Conservation (phyloP, 2,888 invertebrate species). For the Vannuccia rotundouncinata region DNA sequence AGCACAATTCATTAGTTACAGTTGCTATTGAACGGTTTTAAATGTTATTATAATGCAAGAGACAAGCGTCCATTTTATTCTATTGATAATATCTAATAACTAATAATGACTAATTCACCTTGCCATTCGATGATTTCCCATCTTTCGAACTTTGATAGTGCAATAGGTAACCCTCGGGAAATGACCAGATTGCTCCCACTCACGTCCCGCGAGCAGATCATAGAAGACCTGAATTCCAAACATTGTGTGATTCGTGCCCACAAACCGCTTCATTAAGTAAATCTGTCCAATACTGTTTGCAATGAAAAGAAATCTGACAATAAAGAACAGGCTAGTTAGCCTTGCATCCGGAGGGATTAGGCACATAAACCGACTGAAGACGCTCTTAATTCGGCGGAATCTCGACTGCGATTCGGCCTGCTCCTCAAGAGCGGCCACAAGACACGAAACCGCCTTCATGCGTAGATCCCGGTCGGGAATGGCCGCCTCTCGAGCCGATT, state of each 20-base stretch:
- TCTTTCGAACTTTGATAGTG: constrained; percentile 35
- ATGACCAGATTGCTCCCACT: constrained; percentile 37
- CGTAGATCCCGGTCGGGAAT: constrained; percentile 37
- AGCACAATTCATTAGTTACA: no score
- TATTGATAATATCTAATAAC: background rate
- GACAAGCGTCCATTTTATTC: no score
- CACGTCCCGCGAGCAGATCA: constrained; percentile 31
- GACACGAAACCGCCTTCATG: constrained; percentile 36
- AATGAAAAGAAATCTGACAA: constrained; percentile 38
- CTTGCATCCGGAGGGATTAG: constrained; percentile 32
- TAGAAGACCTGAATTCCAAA: constrained; percentile 34
- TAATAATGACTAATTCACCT: constrained; percentile 25
- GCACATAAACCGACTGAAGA: constrained; percentile 30
- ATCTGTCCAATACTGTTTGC: constrained; percentile 38
- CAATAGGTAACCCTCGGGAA: constrained; percentile 39
- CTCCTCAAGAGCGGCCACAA: constrained; percentile 39
- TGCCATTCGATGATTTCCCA: constrained; percentile 42
- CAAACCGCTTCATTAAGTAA: constrained; percentile 36
- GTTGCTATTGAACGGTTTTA: no score
- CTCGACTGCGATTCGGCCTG: constrained; percentile 36
- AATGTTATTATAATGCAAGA: no score
- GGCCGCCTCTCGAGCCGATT: constrained; percentile 36
- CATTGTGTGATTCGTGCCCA: constrained; percentile 34
- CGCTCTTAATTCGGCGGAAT: constrained; percentile 35
- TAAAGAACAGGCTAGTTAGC: constrained; percentile 35